Base-by-base conservation (phyloP, 2,113 vertebrate species). In the Xenopus borealis region DNA sequence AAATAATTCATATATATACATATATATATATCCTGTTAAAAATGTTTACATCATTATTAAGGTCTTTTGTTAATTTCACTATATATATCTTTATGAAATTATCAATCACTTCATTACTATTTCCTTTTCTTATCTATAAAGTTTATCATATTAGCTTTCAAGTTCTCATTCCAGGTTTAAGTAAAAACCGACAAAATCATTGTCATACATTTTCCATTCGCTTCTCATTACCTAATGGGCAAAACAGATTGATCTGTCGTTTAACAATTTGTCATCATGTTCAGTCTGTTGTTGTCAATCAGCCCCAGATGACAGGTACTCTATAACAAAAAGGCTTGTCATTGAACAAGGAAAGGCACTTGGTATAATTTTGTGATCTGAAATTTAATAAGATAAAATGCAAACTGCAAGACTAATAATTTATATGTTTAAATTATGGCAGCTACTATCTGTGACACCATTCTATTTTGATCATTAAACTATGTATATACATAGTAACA, bases 211-310 rank as follows among this genome's bases (percentile, higher is more conserved):
- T 83, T 88, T 84, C 88, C 88, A 92, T 92, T 92, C 83, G 80
- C 87, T 83, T 83, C 82, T 85, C 85, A 88, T 91, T 90, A 71
- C 84, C 87, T 90, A 82, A 88, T 86, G 82, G 86, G 83, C 77
- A 83, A 86, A 80, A 85, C 82, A 86, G 89, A 93, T 92, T 91
- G 90, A 93, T 93, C 86, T 83, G 86, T 83, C 81, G 82, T 88
- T 84, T 84, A 81, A 85, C 86, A 89, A 87, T 88, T 85, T 89
- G 88, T 93, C 89, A 89, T 72, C 78, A 67, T 81, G 72, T 64
- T 67, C 78, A 82, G 65, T 62, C 79, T 76, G 64, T 50, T 72
- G 73, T 78, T 83, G 66, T 90, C 85, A 89, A 85, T 88, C 85
- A 90, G 81, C 61, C 72, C 17, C 70, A 82, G 82, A 80, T 82